Base-by-base conservation (phyloP, 2,113 vertebrate species). In the Raja brachyura region DNA sequence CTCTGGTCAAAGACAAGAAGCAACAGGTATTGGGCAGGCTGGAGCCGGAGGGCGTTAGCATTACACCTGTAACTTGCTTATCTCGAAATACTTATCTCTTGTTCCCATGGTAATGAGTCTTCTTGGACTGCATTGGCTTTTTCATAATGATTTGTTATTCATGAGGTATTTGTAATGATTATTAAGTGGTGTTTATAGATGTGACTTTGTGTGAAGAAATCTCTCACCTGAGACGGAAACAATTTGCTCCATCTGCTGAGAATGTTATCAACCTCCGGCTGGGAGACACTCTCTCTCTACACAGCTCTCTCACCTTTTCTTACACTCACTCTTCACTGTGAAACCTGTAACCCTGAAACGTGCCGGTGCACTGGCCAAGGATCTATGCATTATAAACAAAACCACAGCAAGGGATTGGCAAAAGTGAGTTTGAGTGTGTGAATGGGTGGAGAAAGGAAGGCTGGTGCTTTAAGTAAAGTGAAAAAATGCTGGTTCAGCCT, bases 1-100 rank as follows among this genome's bases (percentile, higher is more conserved):
- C 81, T 86, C 56, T 88, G 83, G 63, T 88, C 13, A 31, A 88
- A 88, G 16, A 88, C 83, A 66, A 88, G 83, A 88, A 31, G 28
- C 83, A 31, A 63, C 83, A 88, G 59, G 83, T 63, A 88, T 31
- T 88, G 59, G 28, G 63, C 83, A 63, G 56, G 13, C 59, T 63
- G 59, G 83, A 88, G 83, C 83, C 83, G 61, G 83, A 88, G 83
- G 28, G 83, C 31, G 8, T 88, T 88, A 66, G 28, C 59, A 63
- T n/a, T 88, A 25, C 25, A 39, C 11, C 20, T 3, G 16, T 54
- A 20, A 25, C 22, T 61, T 63, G 28, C 1, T 88, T 66, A 88
- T 88, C 63, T 88, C 18, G 28, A 31, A 88, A 88, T 59, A 63
- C 11, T 31, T 88, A 31, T 3, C 13, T 59, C 5, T 61, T 86